These are phyloP conservation scores for Scolopax bukidnonensis DNA, from an alignment of 2,797 vertebrate species.

Conservation along the genomic window DNA sequence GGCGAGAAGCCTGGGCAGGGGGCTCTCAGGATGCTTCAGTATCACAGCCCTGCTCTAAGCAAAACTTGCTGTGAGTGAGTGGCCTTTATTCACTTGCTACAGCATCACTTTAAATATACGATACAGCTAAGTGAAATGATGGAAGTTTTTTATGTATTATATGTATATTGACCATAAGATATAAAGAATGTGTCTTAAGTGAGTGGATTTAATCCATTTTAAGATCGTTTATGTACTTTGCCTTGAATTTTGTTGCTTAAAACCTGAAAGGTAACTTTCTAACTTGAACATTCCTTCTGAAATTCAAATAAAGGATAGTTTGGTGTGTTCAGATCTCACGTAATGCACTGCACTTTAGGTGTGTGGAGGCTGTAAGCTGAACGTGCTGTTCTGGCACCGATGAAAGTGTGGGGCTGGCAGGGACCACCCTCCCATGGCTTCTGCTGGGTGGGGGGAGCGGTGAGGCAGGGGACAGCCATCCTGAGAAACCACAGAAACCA, in stretches of 20 bases:
- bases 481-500: background rate
- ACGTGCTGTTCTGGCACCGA: constrained; percentile 25
- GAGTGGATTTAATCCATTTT: constrained; percentile 36
- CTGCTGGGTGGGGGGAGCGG: background rate
- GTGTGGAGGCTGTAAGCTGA: background rate
- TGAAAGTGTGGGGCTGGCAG: background rate
- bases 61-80: background rate
- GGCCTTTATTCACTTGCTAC: constrained; percentile 23
- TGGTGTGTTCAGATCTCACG: constrained; percentile 11
- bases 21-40: background rate
- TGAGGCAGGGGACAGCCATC: background rate
- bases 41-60: background rate
- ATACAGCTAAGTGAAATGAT: background rate
- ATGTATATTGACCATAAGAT: constrained; percentile 16
- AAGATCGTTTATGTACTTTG: constrained; percentile 32
- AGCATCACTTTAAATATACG: constrained; percentile 12
- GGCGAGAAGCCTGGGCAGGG: background rate
- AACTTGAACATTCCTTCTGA: constrained; percentile 64
- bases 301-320: constrained; percentile 44
- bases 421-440: background rate
- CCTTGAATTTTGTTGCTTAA: constrained; percentile 46
- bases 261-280: constrained; percentile 30
- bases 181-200: background rate
- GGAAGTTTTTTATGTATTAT: background rate
- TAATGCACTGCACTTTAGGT: constrained; percentile 54